Evolutionary conservation across 2,113 vertebrate genomes (phyloP), one percentile per base, ranked within the genome.

Genomic region (Trogon surrucura): DNA sequence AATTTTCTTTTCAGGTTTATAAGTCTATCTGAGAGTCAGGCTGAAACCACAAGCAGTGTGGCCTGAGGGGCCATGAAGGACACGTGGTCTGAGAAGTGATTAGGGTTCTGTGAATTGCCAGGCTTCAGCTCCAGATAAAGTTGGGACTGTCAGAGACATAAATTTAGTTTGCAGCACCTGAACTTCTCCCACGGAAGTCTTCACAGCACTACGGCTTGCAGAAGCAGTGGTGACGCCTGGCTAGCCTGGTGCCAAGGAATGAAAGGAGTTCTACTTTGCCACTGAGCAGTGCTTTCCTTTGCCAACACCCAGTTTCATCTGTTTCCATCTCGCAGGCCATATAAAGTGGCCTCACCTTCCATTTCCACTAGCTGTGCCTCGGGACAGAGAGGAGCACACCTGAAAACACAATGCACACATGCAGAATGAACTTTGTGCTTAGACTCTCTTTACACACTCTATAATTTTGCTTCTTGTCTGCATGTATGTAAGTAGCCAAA

Each of bases 341-440:
- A 5, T 29, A 34, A 67, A n/a, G 53, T 22, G 47, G 18, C 53
- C 62, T 85, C n/a, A 15, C 38, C 32, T 61, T 38, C 16, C 22
- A 5, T 67, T 78, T 66, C 38, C 34, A 19, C 10, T 23, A 50
- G 26, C 74, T 58, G 29, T 48, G 48, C 41, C 2, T 2, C 89
- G 23, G 11, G 36, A 36, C 13, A 41, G 50, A 44, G 78, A 41
- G 60, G n/a, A 36, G 29, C 29, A 11, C 6, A 30, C 36, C 36
- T 41, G 29, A 20, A 60, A 41, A 20, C 25, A 17, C 1, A 1
- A 66, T 16, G 25, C 15, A 11, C 7, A 34, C 1, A 3, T 8
- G 13, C 18, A 36, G 38, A 81, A 44, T 48, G n/a, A 65, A 13
- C 51, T 54, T 60, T 77, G 30, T 58, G 25, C 62, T 85, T 77